phyloP scores from a whole-genome alignment of 2,113 vertebrate species.

The Pantherophis guttatus region DNA sequence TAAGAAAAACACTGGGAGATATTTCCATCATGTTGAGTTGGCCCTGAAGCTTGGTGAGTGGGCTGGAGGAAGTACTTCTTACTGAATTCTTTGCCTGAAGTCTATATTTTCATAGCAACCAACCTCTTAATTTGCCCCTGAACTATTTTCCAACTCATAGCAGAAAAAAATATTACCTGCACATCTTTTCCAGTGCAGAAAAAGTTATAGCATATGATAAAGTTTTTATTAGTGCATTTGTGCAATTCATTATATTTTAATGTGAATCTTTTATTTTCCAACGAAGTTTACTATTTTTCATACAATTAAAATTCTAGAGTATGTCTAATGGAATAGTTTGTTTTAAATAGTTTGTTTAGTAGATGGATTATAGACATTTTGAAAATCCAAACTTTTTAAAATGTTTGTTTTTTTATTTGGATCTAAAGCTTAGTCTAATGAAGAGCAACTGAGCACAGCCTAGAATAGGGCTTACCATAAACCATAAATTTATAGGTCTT shows the following conservation, averaged over 20 bases:
- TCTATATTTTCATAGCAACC: neutral
- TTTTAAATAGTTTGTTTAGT: neutral
- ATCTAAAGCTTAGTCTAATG: neutral
- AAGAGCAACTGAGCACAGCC: neutral
- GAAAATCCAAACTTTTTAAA: neutral
- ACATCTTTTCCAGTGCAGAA: neutral
- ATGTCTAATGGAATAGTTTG: neutral
- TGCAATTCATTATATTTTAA: neutral
- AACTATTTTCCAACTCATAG: neutral
- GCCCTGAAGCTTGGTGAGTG: neutral
- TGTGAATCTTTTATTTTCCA: neutral
- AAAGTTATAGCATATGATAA: neutral
- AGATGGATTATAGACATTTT: neutral
- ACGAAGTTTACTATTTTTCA: neutral
- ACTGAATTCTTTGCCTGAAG: neutral
- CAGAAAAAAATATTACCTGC: neutral
- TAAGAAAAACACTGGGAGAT: neutral
- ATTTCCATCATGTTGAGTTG: neutral
- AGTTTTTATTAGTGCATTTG: neutral
- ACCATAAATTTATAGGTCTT: constrained; percentile 67
- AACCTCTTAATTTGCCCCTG: neutral
- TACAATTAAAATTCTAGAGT: neutral
- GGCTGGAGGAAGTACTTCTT: neutral
- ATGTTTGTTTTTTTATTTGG: neutral
- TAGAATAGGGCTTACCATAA: constrained; percentile 60